A percentile compares a stretch with the other conserved stretches of the same genome.
These are phyloP conservation scores for Athene noctua DNA, from an alignment of 2,113 vertebrate genomes.

Conservation along the genomic window DNA sequence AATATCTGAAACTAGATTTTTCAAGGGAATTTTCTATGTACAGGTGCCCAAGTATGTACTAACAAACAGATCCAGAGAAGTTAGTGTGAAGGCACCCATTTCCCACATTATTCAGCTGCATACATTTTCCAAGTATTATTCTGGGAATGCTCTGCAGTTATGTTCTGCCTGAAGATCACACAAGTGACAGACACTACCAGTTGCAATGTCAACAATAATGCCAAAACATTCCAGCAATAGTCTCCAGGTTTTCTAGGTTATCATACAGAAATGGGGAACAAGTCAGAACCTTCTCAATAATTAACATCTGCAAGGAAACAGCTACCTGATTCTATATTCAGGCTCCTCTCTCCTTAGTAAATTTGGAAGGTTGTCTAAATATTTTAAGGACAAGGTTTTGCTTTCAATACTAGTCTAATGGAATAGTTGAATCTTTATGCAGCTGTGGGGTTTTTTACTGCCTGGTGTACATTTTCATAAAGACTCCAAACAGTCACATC, in stretches of 20 bases:
- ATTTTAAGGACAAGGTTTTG: neutral
- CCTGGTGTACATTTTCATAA: neutral
- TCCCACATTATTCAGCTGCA: neutral
- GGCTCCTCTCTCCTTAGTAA: neutral
- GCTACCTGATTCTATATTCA: neutral
- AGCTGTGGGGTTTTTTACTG: rapidly evolving
- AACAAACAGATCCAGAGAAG: neutral
- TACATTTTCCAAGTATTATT: neutral
- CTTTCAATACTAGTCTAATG: neutral
- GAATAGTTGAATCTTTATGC: neutral
- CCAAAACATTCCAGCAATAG: neutral
- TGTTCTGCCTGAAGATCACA: neutral
- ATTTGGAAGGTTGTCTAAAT: neutral
- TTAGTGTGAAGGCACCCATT: neutral
- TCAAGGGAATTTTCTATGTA: neutral
- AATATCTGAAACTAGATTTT: neutral
- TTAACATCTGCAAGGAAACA: neutral
- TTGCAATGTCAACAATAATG: neutral
- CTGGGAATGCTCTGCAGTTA: neutral
- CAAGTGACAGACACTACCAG: neutral
- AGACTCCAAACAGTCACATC: neutral
- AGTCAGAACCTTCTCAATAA: neutral
- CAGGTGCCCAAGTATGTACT: neutral
- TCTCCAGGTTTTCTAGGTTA: neutral
- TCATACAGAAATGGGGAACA: neutral